Conservation (phyloP, 2,888 invertebrate genomes). For the Cactoblastis cactorum region DNA sequence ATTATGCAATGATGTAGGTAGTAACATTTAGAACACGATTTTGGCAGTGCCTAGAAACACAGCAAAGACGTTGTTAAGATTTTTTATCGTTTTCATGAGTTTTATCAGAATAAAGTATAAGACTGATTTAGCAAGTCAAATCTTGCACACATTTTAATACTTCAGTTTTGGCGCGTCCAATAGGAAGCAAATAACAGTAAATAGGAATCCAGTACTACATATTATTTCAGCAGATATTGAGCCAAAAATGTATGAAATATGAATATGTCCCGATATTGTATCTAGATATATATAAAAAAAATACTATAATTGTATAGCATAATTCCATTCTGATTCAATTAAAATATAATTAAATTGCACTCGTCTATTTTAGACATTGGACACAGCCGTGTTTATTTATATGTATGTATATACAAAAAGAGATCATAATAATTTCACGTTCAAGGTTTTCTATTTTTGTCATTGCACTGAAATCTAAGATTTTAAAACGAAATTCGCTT, state of each 20-base stretch:
- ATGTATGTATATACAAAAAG: constrained; percentile 3
- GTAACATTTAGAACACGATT: no score
- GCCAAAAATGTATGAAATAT: not conserved
- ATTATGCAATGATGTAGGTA: no score
- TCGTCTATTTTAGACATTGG: not conserved
- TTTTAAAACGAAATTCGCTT: not conserved
- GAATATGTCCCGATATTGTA: not conserved
- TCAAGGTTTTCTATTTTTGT: constrained; percentile 5
- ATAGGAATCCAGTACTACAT: not conserved
- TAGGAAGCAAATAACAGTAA: not conserved
- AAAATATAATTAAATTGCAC: no score
- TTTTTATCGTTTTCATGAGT: no score
- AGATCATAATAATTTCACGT: constrained; percentile 6
- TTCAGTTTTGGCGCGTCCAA: not conserved
- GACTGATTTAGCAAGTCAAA: no score
- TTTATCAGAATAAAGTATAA: no score
- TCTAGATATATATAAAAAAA: no score
- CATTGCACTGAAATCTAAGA: not conserved
- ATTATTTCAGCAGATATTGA: not conserved
- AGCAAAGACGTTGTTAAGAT: no score
- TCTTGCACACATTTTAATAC: not conserved
- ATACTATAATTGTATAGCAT: not conserved
- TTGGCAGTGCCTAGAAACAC: no score
- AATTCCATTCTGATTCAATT: no score
- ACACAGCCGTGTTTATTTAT: not conserved